Evolutionary conservation across 2,888 invertebrate species (phyloP), one percentile per base, ranked within the genome.

Genomic region (Onchidella celtica): DNA sequence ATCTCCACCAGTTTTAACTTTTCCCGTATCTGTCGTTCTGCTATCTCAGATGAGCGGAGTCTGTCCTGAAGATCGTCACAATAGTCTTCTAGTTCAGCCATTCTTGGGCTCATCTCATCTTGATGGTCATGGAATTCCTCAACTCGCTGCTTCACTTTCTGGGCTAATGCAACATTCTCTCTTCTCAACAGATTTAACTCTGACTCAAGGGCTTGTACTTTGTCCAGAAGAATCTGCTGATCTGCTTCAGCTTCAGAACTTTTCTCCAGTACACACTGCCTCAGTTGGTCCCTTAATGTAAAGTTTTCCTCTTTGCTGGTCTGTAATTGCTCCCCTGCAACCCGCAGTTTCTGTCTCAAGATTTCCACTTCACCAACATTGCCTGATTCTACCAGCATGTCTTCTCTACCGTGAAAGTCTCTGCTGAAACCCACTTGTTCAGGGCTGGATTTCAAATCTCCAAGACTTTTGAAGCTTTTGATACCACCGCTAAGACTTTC

Each of bases 1-100:
- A 88, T 85, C 74, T 91, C 90, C 24, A 89, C 89, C 38, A 89
- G 86, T 74, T 88, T 89, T 11, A 91, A 79, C 79, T 89, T 87
- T 27, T 90, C 90, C 59, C 86, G 84, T 68, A 86, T 66, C 68
- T 90, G 89, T 34, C 86, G 85, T 72, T 91, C 90, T 1, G 87
- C 79, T 0, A 84, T 81, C 76, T 91, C 89, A 21, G 88, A 83
- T 59, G 84, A 86, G 47, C 87, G 86, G 14, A 90, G 76, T 70
- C 88, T 83, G 74, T 89, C 89, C 78, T 87, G 87, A n/a, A 91
- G 86, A 70, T 88, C 87, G 73, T 88, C 88, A 79, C 87, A 88
- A 59, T 87, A 85, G 55, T 88, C 87, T 75, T 87, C 87, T 70
- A 90, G 86, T 84, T 89, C 89, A 36, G 83, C 85, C 55, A 89